phyloP scores from a whole-genome alignment of 2,888 invertebrate genomes.

The Caenorhabditis drosophilae region DNA sequence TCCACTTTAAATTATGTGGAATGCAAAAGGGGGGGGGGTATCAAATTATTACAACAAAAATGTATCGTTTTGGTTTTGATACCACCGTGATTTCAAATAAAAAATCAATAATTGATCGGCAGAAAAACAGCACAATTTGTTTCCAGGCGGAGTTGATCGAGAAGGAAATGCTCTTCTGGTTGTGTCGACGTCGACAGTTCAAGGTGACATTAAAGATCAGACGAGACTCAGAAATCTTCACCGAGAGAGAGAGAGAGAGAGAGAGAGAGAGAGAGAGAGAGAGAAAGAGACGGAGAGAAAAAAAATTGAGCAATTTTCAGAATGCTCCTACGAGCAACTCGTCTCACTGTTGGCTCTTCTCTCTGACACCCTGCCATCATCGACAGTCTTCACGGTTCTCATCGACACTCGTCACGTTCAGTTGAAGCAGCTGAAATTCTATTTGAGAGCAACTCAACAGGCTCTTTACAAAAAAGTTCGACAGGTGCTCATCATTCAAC shows the following conservation, averaged over 20 bases:
- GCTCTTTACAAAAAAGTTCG: slow-evolving; percentile 58
- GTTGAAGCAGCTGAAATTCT: slow-evolving; percentile 52
- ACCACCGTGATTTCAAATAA: not conserved
- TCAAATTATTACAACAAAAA: too few species aligned
- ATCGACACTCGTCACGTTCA: slow-evolving; percentile 58
- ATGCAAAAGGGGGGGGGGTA: not conserved
- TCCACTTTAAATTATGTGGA: not conserved
- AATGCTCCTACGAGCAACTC: slow-evolving; percentile 46
- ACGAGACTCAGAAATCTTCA: too few species aligned
- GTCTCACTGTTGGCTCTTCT: slow-evolving; percentile 49
- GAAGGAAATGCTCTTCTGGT: slow-evolving; percentile 30
- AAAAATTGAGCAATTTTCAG: too few species aligned
- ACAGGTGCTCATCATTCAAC: slow-evolving; percentile 75
- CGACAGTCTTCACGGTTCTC: slow-evolving; percentile 54
- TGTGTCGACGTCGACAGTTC: slow-evolving; percentile 20
- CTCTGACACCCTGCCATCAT: slow-evolving; percentile 21
- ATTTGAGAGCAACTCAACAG: slow-evolving; percentile 62
- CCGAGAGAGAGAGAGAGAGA: too few species aligned
- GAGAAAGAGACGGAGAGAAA: too few species aligned
- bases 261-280: too few species aligned
- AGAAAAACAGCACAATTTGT: not conserved
- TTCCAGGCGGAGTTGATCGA: slow-evolving; percentile 37
- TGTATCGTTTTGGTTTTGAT: too few species aligned
- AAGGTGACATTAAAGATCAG: slow-evolving; percentile 8
- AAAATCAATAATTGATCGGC: not conserved